Evolutionary conservation across 1,140 invertebrate species (phyloP).

Genomic region (Trichonephila inaurata): DNA sequence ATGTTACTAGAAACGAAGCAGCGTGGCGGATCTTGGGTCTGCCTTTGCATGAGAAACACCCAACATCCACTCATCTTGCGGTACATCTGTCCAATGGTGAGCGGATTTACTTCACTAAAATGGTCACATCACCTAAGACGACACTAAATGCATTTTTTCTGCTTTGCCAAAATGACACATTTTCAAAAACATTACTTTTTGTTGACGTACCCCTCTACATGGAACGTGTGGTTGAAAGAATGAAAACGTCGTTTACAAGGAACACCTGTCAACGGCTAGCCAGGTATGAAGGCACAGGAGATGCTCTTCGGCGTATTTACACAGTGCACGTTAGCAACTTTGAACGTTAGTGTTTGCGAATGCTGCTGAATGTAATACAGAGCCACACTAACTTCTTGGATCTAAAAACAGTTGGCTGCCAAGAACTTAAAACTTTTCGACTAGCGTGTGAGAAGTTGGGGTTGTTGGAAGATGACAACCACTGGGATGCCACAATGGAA

Average conservation of each 20-base stretch:
- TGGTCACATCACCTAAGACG: too few species aligned
- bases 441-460: too few species aligned
- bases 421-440: too few species aligned
- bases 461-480: too few species aligned
- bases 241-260: not conserved
- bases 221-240: not conserved
- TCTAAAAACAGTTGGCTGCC: constrained; percentile 77
- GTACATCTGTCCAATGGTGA: too few species aligned
- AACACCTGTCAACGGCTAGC: not conserved
- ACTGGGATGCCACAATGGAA: too few species aligned
- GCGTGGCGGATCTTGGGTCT: too few species aligned
- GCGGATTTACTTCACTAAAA: too few species aligned
- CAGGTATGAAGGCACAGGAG: constrained; percentile 3
- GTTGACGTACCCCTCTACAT: not conserved
- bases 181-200: not conserved
- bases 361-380: constrained; percentile 81
- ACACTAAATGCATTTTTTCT: too few species aligned
- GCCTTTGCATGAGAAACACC: too few species aligned
- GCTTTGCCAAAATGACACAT: not conserved
- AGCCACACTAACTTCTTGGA: constrained; percentile 80
- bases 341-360: constrained; percentile 29
- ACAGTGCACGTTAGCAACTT: constrained; percentile 4
- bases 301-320: not conserved
- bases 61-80: too few species aligned
- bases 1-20: too few species aligned